These are phyloP conservation scores for Chloebia gouldiae DNA, from an alignment of 2,113 vertebrate genomes.

Conservation along the genomic window DNA sequence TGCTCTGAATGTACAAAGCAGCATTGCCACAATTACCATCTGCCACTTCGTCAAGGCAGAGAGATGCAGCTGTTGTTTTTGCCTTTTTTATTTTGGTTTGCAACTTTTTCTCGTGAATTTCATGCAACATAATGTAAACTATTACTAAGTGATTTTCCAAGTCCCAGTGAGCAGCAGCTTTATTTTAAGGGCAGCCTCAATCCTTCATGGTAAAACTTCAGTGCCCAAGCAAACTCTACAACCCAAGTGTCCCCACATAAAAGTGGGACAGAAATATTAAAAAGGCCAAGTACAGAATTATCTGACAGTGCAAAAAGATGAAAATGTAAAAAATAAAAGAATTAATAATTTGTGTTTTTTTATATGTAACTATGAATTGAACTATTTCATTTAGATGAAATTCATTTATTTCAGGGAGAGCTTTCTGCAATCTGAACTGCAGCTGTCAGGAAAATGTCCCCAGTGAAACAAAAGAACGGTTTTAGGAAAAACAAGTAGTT, in stretches of 20 bases:
- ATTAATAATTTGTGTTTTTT: neutral
- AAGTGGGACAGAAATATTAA: neutral
- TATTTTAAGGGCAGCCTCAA: neutral
- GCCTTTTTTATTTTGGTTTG: neutral
- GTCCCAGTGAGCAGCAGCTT: neutral
- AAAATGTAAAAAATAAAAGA: neutral
- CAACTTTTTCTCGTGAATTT: neutral
- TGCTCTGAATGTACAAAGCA: neutral
- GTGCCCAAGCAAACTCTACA: neutral
- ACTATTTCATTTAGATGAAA: neutral
- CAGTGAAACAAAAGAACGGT: neutral
- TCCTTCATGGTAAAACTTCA: neutral
- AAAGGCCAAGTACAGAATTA: neutral
- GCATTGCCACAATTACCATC: neutral
- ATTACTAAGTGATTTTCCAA: neutral
- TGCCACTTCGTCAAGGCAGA: neutral
- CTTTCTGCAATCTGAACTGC: neutral
- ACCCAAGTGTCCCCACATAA: fast-evolving
- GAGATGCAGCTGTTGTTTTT: neutral
- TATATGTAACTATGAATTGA: neutral
- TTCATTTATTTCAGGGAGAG: neutral
- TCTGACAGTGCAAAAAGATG: fast-evolving
- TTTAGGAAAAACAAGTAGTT: neutral
- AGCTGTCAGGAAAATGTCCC: neutral
- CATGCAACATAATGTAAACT: neutral